phyloP scores from a whole-genome alignment of 2,797 vertebrate species.

The Enteromius argenteus region DNA sequence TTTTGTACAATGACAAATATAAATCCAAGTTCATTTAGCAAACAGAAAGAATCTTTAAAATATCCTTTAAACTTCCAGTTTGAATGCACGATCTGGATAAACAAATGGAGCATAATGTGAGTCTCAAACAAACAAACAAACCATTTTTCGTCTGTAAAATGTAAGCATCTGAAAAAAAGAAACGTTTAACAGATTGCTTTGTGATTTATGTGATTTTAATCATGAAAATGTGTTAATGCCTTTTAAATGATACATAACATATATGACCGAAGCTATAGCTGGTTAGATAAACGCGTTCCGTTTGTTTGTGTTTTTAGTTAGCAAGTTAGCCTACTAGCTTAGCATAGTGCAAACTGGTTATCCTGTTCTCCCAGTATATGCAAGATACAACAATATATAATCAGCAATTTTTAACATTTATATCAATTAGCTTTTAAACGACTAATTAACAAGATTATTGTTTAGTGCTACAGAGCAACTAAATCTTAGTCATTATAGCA shows the following conservation, averaged over 20 bases:
- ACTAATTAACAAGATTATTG: background rate
- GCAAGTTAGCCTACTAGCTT: background rate
- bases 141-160: background rate
- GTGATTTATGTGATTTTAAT: background rate
- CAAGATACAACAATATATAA: background rate
- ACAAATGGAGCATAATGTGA: background rate
- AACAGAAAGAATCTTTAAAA: background rate
- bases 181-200: background rate
- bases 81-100: background rate
- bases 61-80: background rate
- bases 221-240: background rate
- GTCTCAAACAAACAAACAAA: background rate
- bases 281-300: background rate
- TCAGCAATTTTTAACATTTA: background rate
- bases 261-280: background rate
- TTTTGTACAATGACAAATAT: background rate
- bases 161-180: background rate
- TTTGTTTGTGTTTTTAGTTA: background rate
- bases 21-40: background rate
- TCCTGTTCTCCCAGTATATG: background rate
- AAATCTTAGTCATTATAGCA: background rate
- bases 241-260: background rate
- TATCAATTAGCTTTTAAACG: background rate
- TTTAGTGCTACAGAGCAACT: background rate
- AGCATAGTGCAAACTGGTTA: background rate